A percentile compares a stretch with the other conserved stretches of the same genome.
phyloP scores from a whole-genome alignment of 2,113 vertebrate species.

The Morone chrysops region DNA sequence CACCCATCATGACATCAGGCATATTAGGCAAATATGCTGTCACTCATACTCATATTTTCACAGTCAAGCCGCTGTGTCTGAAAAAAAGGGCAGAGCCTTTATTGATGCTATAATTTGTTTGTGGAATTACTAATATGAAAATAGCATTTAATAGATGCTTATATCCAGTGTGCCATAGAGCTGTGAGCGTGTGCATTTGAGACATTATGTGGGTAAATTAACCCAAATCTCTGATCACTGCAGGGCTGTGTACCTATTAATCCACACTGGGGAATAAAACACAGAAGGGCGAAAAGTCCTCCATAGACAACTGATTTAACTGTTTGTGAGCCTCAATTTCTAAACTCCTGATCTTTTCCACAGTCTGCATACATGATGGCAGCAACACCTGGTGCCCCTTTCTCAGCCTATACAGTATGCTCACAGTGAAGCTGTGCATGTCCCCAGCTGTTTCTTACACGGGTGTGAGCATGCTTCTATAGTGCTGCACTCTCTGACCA shows the following conservation, averaged over 20 bases:
- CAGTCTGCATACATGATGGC: not conserved
- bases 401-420: slow-evolving; percentile 6
- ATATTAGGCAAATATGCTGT: slow-evolving; percentile 32
- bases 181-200: not conserved
- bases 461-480: slow-evolving; percentile 47
- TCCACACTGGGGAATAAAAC: not conserved
- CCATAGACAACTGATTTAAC: not conserved
- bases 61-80: not conserved
- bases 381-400: slow-evolving; percentile 51
- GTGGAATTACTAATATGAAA: not conserved
- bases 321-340: not conserved
- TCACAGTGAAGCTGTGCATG: slow-evolving; percentile 27
- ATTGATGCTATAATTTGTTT: not conserved
- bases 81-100: not conserved
- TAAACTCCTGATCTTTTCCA: slow-evolving; percentile 27
- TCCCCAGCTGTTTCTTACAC: slow-evolving; percentile 68
- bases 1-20: slow-evolving; percentile 72
- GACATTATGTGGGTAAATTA: not conserved
- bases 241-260: not conserved
- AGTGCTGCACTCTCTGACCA: slow-evolving; percentile 59
- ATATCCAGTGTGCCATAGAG: not conserved
- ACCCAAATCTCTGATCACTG: not conserved
- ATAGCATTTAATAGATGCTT: not conserved
- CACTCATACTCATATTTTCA: slow-evolving; percentile 19
- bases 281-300: not conserved